Percentiles rank a stretch among this genome's conserved stretches.
Conservation (phyloP, 2,797 vertebrate species). For the Nothura maculosa region DNA sequence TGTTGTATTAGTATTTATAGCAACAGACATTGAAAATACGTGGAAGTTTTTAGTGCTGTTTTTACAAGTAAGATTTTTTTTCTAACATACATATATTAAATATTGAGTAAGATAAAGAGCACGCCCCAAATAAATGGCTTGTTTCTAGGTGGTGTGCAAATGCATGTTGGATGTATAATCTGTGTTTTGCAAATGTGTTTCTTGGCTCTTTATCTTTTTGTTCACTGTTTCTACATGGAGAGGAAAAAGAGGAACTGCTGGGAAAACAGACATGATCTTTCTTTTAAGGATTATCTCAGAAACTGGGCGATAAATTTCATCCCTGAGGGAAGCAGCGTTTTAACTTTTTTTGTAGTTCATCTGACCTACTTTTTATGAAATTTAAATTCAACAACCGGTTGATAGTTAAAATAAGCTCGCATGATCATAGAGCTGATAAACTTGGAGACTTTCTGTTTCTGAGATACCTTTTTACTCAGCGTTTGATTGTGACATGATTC, state of each 20-base stretch:
- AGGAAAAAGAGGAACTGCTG: not conserved
- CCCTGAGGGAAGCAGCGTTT: not conserved
- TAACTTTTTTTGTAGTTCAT: not conserved
- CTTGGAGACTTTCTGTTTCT: not conserved
- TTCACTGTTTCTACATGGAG: not conserved
- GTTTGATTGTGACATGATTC: not conserved
- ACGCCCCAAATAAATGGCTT: not conserved
- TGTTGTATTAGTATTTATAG: not conserved
- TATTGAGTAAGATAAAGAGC: not conserved
- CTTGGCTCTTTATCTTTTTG: not conserved
- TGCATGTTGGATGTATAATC: not conserved
- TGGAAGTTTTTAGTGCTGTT: not conserved
- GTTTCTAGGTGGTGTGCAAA: not conserved
- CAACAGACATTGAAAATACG: not conserved
- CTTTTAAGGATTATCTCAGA: not conserved
- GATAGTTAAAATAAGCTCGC: not conserved
- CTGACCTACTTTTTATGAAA: conserved; percentile 4
- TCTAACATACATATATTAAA: not conserved
- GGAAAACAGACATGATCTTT: not conserved
- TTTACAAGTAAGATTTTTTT: not conserved
- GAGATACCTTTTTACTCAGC: not conserved
- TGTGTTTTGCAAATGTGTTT: not conserved
- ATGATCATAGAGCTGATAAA: not conserved
- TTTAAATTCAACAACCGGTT: not conserved
- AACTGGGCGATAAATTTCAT: not conserved